Base-by-base conservation (phyloP, 2,888 invertebrate genomes). In the Pollenia labialis region DNA sequence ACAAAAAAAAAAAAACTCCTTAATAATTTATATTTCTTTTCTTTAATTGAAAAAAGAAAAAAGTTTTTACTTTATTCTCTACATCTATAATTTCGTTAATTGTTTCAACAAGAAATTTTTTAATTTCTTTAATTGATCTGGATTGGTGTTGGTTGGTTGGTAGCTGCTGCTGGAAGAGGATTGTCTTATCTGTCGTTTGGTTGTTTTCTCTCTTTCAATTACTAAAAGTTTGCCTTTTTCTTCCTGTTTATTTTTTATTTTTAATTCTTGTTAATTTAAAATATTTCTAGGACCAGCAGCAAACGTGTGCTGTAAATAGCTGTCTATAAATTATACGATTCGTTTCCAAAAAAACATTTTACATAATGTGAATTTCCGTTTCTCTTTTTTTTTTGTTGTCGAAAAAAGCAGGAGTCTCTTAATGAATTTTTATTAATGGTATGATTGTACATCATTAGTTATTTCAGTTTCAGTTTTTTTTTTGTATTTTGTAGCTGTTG, bases 121-220 rank as follows among this genome's bases (percentile, higher is more conserved):
- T 92, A 92, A 92, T 91, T 91, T 91, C 89, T 90, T 90, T 92
- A 91, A 91, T 91, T 91, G 92, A 91, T 89, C 90, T 90, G 83
- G 68, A 74, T n/a, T 77, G 82, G 64, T 68, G 69, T 52, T 68
- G n/a, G n/a, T n/a, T n/a, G 68, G 12, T 46, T 56, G 18, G 7
- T 42, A 52, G 64, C 0, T 54, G 46, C 12, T 40, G 48, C 54
- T 46, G 64, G 72, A 58, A 32, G 32, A 32, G 32, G 32, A 32
- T 6, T 32, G 6, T 32, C n/a, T 23, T 44, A 14, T 16, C 40
- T 52, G 62, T 68, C 32, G 4, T 6, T 6, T 6, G 32, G 4
- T 6, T 32, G 56, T 82, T 60, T 60, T 23, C 23, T 60, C 16
- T 72, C 54, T 54, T 16, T 32, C 44, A 68, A 50, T 50, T 56